phyloP scores from a whole-genome alignment of 2,113 vertebrate genomes.

The Microtus ochrogaster region DNA sequence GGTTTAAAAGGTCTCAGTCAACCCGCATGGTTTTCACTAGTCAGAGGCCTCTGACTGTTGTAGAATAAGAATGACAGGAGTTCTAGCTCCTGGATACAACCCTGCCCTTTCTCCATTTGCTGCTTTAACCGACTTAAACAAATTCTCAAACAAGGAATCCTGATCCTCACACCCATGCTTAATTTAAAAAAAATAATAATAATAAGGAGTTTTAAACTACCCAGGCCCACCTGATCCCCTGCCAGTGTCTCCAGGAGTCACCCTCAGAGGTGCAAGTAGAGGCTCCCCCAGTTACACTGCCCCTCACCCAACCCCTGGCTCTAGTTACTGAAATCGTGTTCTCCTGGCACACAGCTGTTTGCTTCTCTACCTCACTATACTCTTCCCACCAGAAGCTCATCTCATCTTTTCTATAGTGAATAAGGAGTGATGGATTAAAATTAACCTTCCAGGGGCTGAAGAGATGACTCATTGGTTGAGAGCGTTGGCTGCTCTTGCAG shows the following conservation, averaged over 20 bases:
- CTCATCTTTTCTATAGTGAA: constrained; percentile 78
- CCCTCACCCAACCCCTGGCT: not conserved
- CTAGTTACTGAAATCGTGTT: constrained; percentile 46
- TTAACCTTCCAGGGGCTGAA: not conserved
- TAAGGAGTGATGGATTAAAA: constrained; percentile 70
- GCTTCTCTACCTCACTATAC: constrained; percentile 65
- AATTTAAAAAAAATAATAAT: not conserved
- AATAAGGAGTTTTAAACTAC: not conserved
- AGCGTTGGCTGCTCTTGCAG: not conserved
- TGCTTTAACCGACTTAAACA: not conserved
- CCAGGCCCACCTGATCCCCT: not conserved
- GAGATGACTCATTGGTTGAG: not conserved
- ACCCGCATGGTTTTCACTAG: not conserved
- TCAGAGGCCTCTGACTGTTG: not conserved
- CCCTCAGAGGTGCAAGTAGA: not conserved
- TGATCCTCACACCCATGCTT: not conserved
- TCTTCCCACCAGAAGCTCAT: constrained; percentile 81
- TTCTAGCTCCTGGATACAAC: not conserved
- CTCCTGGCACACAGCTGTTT: not conserved
- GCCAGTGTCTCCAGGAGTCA: not conserved
- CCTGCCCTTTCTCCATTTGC: not conserved
- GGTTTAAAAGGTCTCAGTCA: not conserved
- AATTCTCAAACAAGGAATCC: not conserved
- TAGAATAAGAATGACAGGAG: not conserved
- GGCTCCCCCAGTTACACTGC: not conserved